Evolutionary conservation across 2,113 vertebrate species (phyloP).

Genomic region (Pipra filicauda): DNA sequence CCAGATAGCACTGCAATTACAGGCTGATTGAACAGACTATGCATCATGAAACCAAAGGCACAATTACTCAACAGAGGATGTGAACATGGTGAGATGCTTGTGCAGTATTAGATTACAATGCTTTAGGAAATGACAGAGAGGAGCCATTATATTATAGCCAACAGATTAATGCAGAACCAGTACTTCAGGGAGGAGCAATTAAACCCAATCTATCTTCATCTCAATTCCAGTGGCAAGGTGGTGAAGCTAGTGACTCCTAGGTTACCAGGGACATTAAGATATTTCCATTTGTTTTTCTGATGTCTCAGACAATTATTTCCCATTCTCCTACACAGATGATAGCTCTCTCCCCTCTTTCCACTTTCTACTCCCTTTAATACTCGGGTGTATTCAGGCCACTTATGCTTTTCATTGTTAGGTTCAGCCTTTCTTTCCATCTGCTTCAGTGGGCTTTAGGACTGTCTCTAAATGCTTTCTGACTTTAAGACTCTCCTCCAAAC

Average conservation of each 20-base stretch:
- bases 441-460: neutral
- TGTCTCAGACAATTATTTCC: neutral
- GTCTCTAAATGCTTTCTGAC: neutral
- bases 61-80: constrained; percentile 18
- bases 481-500: neutral
- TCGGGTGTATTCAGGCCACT: neutral
- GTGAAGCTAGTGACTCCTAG: neutral
- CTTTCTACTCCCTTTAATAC: neutral
- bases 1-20: constrained; percentile 31
- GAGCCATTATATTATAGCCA: neutral
- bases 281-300: neutral
- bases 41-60: constrained; percentile 6
- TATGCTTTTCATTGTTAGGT: neutral
- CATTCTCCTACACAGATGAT: neutral
- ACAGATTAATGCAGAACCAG: neutral
- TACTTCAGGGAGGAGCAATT: neutral
- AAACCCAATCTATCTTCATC: neutral
- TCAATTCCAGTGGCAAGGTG: neutral
- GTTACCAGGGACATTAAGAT: neutral
- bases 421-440: neutral
- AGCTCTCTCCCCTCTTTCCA: neutral
- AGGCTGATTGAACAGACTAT: constrained; percentile 13
- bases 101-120: constrained; percentile 25
- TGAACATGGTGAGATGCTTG: neutral
- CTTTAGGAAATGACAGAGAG: constrained; percentile 20